These are phyloP conservation scores for Brachycybe producta DNA, from an alignment of 2,888 invertebrate genomes.

Conservation along the genomic window DNA sequence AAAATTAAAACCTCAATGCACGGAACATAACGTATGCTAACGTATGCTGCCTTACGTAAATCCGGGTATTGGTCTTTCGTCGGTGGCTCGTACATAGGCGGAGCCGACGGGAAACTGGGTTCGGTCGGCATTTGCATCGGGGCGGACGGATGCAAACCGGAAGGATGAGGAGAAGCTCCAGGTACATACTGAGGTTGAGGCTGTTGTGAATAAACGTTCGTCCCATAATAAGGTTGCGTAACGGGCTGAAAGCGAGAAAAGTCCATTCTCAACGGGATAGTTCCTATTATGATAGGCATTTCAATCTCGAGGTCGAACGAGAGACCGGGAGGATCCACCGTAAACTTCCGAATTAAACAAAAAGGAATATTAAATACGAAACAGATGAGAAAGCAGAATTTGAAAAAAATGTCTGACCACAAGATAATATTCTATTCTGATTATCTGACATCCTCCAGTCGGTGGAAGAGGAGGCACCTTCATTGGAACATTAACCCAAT, in stretches of 20 bases:
- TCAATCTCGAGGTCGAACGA: neutral
- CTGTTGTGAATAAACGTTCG: too few species aligned
- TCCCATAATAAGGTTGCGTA: too few species aligned
- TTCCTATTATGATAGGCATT: neutral
- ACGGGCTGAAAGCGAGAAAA: neutral
- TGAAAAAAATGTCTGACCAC: too few species aligned
- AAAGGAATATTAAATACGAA: too few species aligned
- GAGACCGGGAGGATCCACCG: neutral
- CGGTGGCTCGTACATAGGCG: neutral
- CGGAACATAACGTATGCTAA: neutral
- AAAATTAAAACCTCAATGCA: neutral
- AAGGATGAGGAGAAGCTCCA: too few species aligned
- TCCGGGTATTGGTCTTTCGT: neutral
- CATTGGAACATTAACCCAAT: neutral
- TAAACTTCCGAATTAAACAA: neutral
- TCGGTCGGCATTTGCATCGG: neutral
- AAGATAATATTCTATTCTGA: neutral
- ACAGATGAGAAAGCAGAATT: too few species aligned
- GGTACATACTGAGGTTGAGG: too few species aligned
- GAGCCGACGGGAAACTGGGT: neutral
- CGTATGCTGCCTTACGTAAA: neutral
- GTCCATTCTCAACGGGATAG: neutral
- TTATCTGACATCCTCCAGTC: neutral
- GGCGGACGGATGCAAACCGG: neutral
- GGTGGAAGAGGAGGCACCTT: slow-evolving; percentile 3